These are phyloP conservation scores for Aleiodes alternator DNA, from an alignment of 2,888 invertebrate genomes.

Conservation along the genomic window DNA sequence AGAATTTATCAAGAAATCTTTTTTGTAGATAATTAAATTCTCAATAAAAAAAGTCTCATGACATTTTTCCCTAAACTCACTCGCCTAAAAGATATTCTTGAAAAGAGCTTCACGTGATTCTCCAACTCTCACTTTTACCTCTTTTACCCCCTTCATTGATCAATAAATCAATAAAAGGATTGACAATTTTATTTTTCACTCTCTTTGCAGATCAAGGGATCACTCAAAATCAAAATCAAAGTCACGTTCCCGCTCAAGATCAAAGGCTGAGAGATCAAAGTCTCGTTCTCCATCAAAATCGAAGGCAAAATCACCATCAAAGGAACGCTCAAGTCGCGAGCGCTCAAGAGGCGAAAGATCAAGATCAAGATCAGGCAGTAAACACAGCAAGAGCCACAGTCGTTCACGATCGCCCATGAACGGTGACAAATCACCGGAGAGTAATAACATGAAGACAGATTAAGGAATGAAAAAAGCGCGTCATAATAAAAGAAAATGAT, in stretches of 20 bases:
- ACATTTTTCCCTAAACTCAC: too few relatives aligned
- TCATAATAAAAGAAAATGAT: constrained; percentile 35
- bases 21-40: too few relatives aligned
- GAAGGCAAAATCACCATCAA: constrained; percentile 76
- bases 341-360: constrained; percentile 73
- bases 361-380: constrained; percentile 72
- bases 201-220: constrained; percentile 78
- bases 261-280: constrained; percentile 78
- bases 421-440: constrained; percentile 73
- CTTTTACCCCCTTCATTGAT: background rate
- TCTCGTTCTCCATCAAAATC: constrained; percentile 78
- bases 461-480: constrained; percentile 54
- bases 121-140: too few relatives aligned
- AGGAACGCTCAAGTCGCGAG: constrained; percentile 75
- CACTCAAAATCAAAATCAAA: constrained; percentile 81
- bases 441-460: constrained; percentile 69
- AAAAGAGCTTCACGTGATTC: too few relatives aligned
- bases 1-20: too few relatives aligned
- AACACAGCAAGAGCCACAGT: constrained; percentile 74
- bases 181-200: constrained; percentile 29
- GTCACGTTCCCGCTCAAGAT: constrained; percentile 80
- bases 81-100: too few relatives aligned
- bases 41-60: too few relatives aligned
- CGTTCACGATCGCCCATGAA: constrained; percentile 74
- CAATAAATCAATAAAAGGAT: background rate